Evolutionary conservation across 2,888 invertebrate species (phyloP).

Genomic region (Ecdyonurus torrentis): DNA sequence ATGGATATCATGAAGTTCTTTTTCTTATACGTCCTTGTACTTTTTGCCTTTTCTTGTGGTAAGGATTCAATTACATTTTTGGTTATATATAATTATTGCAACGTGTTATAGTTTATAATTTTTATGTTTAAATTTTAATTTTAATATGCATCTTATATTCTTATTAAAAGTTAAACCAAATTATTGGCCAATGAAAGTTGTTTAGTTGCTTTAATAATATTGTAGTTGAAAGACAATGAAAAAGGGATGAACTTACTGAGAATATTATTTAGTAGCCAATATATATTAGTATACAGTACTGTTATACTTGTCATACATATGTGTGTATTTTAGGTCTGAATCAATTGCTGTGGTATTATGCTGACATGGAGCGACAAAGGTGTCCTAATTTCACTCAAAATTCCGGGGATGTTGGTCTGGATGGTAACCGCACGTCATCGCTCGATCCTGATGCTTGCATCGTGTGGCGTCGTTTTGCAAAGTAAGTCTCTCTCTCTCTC

Average conservation of each 20-base stretch:
- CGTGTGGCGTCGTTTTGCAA: constrained; percentile 29
- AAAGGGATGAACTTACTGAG: no score
- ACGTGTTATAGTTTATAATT: no score
- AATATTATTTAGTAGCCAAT: no score
- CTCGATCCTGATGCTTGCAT: constrained; percentile 26
- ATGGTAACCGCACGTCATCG: constrained; percentile 20
- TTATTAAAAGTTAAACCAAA: background rate
- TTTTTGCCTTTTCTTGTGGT: constrained; percentile 44
- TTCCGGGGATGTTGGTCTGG: background rate
- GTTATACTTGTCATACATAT: no score
- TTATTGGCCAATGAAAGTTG: background rate
- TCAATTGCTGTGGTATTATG: constrained; percentile 37
- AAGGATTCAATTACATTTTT: constrained; percentile 13
- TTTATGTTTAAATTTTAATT: no score
- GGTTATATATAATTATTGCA: no score
- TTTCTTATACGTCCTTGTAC: constrained; percentile 34
- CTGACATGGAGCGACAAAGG: constrained; percentile 24
- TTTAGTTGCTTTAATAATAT: no score
- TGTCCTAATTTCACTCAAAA: constrained; percentile 17
- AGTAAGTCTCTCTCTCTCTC: constrained; percentile 20
- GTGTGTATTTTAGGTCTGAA: constrained; percentile 32
- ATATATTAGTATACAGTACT: no score
- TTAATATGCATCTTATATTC: background rate
- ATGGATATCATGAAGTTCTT: constrained; percentile 42
- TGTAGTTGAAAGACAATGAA: no score